Conservation (phyloP, 2,888 invertebrate genomes). For the Limnephilus auricula region DNA sequence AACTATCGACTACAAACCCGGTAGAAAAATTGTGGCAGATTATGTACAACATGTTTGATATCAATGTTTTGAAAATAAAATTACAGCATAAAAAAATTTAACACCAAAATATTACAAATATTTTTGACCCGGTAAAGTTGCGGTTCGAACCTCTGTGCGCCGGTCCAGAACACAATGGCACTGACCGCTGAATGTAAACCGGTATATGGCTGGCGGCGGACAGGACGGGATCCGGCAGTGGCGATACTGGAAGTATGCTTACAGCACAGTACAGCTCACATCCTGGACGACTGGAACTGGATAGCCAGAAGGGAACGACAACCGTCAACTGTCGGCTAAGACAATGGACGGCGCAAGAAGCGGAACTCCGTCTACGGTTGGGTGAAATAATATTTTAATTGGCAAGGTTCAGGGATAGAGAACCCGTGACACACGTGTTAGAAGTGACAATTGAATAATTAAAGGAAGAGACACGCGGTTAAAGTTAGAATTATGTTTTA, state of each 20-base stretch:
- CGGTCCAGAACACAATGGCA: constrained; percentile 2
- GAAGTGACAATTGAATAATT: no score
- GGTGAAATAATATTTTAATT: background rate
- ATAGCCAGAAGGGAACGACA: background rate
- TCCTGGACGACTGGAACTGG: background rate
- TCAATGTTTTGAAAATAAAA: background rate
- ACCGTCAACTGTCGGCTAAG: background rate
- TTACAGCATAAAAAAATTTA: background rate
- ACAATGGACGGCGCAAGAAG: background rate
- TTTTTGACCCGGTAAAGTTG: background rate
- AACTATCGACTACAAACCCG: background rate
- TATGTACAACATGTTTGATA: background rate
- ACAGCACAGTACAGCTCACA: background rate
- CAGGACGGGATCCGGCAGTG: background rate
- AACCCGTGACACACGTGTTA: no score
- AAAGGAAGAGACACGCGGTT: no score
- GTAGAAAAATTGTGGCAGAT: background rate
- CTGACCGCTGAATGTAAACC: constrained; percentile 2
- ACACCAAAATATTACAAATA: background rate
- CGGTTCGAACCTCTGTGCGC: background rate
- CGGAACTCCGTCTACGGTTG: background rate
- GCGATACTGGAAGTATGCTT: background rate
- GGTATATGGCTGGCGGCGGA: background rate
- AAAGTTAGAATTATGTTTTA: no score
- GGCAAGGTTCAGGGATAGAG: no score